Evolutionary conservation across 2,888 invertebrate genomes (phyloP), one percentile per base, ranked within the genome.

Genomic region (Erpobdella octoculata): DNA sequence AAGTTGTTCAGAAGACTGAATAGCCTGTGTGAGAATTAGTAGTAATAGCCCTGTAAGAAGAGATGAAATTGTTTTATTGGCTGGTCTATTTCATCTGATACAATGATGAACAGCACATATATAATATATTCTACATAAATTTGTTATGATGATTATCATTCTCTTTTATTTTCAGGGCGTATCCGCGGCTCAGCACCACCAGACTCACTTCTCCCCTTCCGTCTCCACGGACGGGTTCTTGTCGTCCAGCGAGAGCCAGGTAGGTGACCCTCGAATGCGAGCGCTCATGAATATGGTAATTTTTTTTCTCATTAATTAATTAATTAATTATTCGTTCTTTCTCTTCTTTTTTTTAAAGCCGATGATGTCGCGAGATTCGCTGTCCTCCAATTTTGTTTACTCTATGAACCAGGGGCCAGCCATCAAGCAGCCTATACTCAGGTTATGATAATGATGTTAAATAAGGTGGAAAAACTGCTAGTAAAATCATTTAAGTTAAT

Each of bases 351-450:
- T 41, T 41, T 33, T 2, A 6, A n/a, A 62, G 31, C 35, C 35
- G 25, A 15, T 31, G n/a, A 62, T 62, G 69, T 12, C 58, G 0
- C 15, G 69, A 33, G 69, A 69, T 21, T 53, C 69, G 0, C 36
- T 53, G 3, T 69, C 69, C 8, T 69, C 69, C 3, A 69, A 58
- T 33, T 53, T 41, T 46, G 46, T 69, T 35, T 58, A 69, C 53
- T 35, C 35, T 25, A 69, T 69, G 31, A 48, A 69, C 69, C 67
- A 67, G 25, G 21, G 35, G 2, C 35, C 69, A 4, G 25, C 35
- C 18, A n/a, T 69, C 36, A 58, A 28, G 2, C 69, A 69, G 36
- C 69, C 69, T 12, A 69, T 69, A 33, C 53, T 69, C 31, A 69
- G 69, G 69, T 69, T 12, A n/a, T 8, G 33, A 21, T 58, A 58